Evolutionary conservation across 2,888 invertebrate species (phyloP).

Genomic region (Monochamus alternatus): DNA sequence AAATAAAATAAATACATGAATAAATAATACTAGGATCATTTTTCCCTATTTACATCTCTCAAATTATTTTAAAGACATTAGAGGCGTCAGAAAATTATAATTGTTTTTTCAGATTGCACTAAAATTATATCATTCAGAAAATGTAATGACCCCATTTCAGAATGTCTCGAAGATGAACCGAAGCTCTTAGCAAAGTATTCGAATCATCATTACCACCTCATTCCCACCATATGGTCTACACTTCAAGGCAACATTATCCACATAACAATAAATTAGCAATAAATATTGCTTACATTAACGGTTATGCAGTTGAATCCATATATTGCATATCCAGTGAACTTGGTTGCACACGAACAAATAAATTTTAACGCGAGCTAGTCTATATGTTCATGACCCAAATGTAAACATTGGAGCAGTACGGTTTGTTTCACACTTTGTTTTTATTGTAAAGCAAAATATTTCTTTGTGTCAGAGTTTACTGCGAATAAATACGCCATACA

Average conservation of each 20-base stretch:
- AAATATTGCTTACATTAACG: not conserved
- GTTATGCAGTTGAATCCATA: not conserved
- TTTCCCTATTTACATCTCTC: too few species aligned
- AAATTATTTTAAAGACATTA: too few species aligned
- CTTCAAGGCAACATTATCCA: not conserved
- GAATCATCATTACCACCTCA: not conserved
- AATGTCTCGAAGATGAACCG: not conserved
- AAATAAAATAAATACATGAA: too few species aligned
- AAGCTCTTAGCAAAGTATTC: not conserved
- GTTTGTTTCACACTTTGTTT: constrained; percentile 19
- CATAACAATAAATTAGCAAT: constrained; percentile 4
- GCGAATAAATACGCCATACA: constrained; percentile 14
- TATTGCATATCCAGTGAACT: constrained; percentile 1
- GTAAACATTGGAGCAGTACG: constrained; percentile 40
- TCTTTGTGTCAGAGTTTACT: constrained; percentile 12
- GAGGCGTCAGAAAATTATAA: too few species aligned
- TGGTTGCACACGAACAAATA: constrained; percentile 16
- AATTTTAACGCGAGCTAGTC: constrained; percentile 18
- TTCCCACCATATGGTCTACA: not conserved
- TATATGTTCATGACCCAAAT: constrained; percentile 48
- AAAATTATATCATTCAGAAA: too few species aligned
- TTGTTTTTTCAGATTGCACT: too few species aligned
- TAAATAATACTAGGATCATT: too few species aligned
- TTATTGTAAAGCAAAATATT: constrained; percentile 21
- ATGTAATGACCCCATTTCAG: too few species aligned